phyloP scores from a whole-genome alignment of 2,888 invertebrate genomes.

The Campopleginae sp. region DNA sequence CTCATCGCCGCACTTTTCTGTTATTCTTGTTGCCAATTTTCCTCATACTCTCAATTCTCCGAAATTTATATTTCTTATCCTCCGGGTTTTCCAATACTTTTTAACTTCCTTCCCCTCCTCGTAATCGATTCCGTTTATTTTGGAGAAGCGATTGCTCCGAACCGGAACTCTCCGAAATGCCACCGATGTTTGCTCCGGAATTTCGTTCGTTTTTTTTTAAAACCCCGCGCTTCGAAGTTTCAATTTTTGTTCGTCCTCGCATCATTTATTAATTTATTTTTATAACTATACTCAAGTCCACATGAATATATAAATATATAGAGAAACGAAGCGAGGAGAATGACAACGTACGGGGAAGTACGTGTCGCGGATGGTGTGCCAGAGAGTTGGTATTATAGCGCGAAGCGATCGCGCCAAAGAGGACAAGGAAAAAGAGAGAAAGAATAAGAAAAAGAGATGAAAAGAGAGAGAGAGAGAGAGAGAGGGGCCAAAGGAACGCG shows the following conservation, averaged over 20 bases:
- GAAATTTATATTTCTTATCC: not conserved
- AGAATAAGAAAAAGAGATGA: conserved; percentile 38
- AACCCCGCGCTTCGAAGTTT: not conserved
- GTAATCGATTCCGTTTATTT: not conserved
- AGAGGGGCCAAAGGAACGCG: conserved; percentile 62
- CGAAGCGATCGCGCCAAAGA: conserved; percentile 38
- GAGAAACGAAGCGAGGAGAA: conserved; percentile 26
- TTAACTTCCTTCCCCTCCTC: not conserved
- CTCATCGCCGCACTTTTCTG: not conserved
- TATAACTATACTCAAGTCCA: not conserved
- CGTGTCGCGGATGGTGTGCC: conserved; percentile 52
- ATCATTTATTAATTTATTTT: conserved; percentile 6
- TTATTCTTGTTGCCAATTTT: not conserved
- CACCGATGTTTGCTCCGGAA: not conserved
- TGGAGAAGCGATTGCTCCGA: not conserved
- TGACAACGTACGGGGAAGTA: conserved; percentile 56
- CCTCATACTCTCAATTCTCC: not conserved
- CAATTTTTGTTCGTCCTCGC: not conserved
- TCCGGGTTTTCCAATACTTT: not conserved
- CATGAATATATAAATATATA: not conserved
- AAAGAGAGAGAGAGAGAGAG: conserved; percentile 40
- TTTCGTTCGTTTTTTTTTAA: not conserved
- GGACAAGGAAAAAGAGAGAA: conserved; percentile 48
- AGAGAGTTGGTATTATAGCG: conserved; percentile 45
- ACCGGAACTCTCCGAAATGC: not conserved